Evolutionary conservation across 2,797 vertebrate genomes (phyloP), one percentile per base, ranked within the genome.

Genomic region (Cetoscarus ocellatus): DNA sequence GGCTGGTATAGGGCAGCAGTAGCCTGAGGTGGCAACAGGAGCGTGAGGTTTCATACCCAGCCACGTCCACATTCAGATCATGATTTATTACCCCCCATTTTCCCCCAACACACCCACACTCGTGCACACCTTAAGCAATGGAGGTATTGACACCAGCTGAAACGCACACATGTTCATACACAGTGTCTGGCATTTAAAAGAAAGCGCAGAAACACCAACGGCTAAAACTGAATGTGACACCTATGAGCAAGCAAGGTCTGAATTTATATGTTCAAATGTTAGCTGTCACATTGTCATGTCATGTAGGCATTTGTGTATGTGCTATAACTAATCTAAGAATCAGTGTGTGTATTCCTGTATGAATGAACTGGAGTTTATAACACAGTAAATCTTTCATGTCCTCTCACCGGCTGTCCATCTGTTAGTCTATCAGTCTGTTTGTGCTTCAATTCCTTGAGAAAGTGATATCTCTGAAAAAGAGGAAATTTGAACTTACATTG

Each of bases 81-180:
- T 94, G 94, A 95, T 95, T 95, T 95, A 95, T 95, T 93, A 93
- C 93, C 88, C 85, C 62, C 78, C 78, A 79, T 14, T 53, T 36
- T 39, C 27, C 38, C 9, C 27, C 34, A 54, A 43, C 50, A 63
- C 70, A 61, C 73, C 15, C 57, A 66, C 67, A 61, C 54, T 47
- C 50, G 50, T 49, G 75, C 61, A 58, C 85, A 83, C 78, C 77
- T 80, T 77, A 61, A 72, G 65, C 69, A 42, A 48, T 61, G 74
- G 45, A 75, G 64, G 70, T 78, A 79, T 61, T 73, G 75, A 82
- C 72, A 79, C 44, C 39, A 63, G 36, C 51, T 50, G 57, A 76
- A 49, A 62, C 52, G 43, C 61, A 36, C 56, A 69, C 61, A 61
- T 42, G 59, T 60, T 70, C 47, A 60, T 60, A 61, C 81, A 54